Conservation (phyloP, 2,888 invertebrate species). For the Hyppa rectilinea region DNA sequence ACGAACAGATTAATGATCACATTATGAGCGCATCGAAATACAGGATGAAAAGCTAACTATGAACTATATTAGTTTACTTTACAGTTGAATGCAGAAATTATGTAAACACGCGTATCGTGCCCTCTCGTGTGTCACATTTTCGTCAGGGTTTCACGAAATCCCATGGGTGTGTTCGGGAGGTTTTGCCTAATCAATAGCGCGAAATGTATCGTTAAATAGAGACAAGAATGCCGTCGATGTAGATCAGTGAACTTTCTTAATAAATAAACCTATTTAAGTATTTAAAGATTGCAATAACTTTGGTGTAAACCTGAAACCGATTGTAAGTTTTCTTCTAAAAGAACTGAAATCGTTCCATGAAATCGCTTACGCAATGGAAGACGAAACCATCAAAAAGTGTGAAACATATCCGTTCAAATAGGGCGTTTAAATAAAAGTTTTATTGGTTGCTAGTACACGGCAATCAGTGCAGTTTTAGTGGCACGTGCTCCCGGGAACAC, state of each 20-base stretch:
- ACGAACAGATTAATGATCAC: constrained; percentile 15
- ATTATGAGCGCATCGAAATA: constrained; percentile 14
- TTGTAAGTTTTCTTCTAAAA: constrained; percentile 34
- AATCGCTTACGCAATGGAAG: constrained; percentile 31
- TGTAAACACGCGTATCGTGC: constrained; percentile 18
- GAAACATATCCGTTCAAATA: constrained; percentile 60
- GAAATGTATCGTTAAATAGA: constrained; percentile 23
- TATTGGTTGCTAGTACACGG: constrained; percentile 59
- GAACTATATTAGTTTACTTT: constrained; percentile 43
- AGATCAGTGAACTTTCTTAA: not conserved
- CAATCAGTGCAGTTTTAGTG: constrained; percentile 75
- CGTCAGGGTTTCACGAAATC: constrained; percentile 40
- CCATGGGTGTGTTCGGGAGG: constrained; percentile 23
- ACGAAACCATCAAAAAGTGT: constrained; percentile 45
- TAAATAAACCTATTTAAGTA: constrained; percentile 15
- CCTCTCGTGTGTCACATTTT: constrained; percentile 40
- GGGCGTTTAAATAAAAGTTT: constrained; percentile 66
- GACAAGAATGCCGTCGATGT: not conserved
- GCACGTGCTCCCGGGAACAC: constrained; percentile 73
- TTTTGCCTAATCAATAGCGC: constrained; percentile 38
- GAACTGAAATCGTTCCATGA: constrained; percentile 41
- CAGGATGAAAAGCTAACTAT: constrained; percentile 15
- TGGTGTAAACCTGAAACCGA: constrained; percentile 27
- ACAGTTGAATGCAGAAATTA: constrained; percentile 39
- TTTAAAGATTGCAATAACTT: constrained; percentile 1